These are phyloP conservation scores for Globia sparganii DNA, from an alignment of 2,888 invertebrate genomes.

Conservation along the genomic window DNA sequence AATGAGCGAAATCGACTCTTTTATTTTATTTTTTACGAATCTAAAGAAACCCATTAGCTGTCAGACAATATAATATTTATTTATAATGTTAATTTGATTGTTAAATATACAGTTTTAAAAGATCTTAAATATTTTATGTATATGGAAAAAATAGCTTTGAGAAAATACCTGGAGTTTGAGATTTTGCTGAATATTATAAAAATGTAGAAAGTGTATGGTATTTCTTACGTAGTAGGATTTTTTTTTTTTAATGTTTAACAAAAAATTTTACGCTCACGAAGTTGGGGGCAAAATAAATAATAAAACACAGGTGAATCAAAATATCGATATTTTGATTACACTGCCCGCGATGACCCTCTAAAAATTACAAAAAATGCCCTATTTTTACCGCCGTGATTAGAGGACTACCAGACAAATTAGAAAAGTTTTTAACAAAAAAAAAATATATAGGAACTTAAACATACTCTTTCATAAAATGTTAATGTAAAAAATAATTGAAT, in stretches of 20 bases:
- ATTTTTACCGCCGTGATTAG: too few species aligned
- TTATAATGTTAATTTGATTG: conserved; percentile 22
- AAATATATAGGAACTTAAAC: too few species aligned
- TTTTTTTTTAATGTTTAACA: background rate
- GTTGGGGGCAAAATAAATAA: too few species aligned
- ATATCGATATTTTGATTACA: too few species aligned
- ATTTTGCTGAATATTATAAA: conserved; percentile 1
- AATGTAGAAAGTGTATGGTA: background rate
- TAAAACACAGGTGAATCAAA: too few species aligned
- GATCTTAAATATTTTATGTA: conserved; percentile 9
- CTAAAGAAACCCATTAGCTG: conserved; percentile 39
- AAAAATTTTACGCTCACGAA: background rate
- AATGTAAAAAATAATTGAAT: too few species aligned
- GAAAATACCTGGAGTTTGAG: conserved; percentile 21
- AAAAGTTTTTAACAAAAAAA: too few species aligned
- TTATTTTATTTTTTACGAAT: conserved; percentile 41
- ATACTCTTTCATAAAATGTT: too few species aligned
- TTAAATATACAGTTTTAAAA: conserved; percentile 10
- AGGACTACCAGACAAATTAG: too few species aligned
- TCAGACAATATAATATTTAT: conserved; percentile 37
- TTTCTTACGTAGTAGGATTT: background rate
- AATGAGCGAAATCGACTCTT: conserved; percentile 54
- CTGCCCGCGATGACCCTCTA: too few species aligned
- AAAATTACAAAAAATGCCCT: too few species aligned
- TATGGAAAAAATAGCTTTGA: conserved; percentile 9